A percentile compares a stretch with the other conserved stretches of the same genome.
phyloP scores from a whole-genome alignment of 2,888 invertebrate species.

The Protodeltote pygarga region DNA sequence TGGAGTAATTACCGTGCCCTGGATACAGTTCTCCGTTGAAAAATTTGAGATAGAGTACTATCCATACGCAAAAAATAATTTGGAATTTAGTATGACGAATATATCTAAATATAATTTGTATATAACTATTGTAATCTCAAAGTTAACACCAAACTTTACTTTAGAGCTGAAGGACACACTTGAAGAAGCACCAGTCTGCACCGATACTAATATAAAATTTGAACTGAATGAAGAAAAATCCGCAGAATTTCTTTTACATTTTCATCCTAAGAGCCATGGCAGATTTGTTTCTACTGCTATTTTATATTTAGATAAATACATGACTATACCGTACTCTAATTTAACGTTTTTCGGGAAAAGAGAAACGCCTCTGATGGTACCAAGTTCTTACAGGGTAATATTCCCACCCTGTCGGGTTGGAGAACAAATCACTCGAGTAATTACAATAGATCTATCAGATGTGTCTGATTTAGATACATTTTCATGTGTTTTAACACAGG shows the following conservation, averaged over 20 bases:
- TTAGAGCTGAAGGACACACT: conserved; percentile 59
- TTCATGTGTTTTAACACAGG: conserved; percentile 64
- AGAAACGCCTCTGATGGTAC: conserved; percentile 63
- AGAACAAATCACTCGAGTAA: conserved; percentile 49
- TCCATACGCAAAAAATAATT: conserved; percentile 53
- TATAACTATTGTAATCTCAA: conserved; percentile 68
- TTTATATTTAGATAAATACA: conserved; percentile 74
- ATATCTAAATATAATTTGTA: conserved; percentile 72
- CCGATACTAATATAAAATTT: conserved; percentile 71
- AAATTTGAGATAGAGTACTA: conserved; percentile 73
- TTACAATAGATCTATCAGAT: conserved; percentile 65
- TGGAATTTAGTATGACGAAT: conserved; percentile 76
- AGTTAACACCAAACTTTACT: conserved; percentile 70
- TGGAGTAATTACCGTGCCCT: conserved; percentile 78
- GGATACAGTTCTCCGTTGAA: conserved; percentile 73
- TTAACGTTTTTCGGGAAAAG: conserved; percentile 74
- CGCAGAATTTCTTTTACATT: conserved; percentile 62
- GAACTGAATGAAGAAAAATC: conserved; percentile 60
- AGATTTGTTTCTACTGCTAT: conserved; percentile 71
- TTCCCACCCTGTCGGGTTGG: conserved; percentile 74
- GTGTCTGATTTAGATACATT: conserved; percentile 60
- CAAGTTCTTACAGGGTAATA: conserved; percentile 67
- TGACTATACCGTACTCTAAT: conserved; percentile 74
- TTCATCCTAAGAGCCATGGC: conserved; percentile 75
- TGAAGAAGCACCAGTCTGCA: conserved; percentile 56